Evolutionary conservation across 2,888 invertebrate genomes (phyloP).

Genomic region (Hyalella azteca): DNA sequence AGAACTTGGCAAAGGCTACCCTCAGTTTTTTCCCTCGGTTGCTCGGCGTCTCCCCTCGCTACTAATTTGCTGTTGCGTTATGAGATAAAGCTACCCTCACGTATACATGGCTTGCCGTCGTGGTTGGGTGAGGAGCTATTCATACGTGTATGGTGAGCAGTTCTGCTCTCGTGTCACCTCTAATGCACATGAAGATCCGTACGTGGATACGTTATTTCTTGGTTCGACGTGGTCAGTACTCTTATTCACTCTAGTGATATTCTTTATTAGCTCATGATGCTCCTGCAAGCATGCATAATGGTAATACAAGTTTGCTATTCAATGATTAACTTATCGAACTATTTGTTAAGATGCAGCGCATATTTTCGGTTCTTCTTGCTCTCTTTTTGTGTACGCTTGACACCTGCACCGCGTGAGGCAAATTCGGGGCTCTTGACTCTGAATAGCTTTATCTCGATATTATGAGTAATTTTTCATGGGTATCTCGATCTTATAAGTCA

Average conservation of each 20-base stretch:
- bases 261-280: too few relatives aligned
- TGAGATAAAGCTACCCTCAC: background rate
- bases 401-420: too few relatives aligned
- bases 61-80: background rate
- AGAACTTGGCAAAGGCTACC: background rate
- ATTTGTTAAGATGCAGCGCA: too few relatives aligned
- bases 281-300: too few relatives aligned
- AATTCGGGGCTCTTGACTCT: too few relatives aligned
- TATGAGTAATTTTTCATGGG: too few relatives aligned
- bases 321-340: too few relatives aligned
- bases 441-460: too few relatives aligned
- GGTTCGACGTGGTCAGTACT: background rate
- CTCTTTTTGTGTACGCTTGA: too few relatives aligned
- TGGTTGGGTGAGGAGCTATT: background rate
- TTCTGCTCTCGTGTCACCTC: background rate
- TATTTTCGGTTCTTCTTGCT: too few relatives aligned
- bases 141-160: background rate
- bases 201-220: background rate
- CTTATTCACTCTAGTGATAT: background rate
- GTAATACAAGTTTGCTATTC: too few relatives aligned
- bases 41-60: conserved; percentile 12
- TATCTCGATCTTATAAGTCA: too few relatives aligned
- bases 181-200: background rate
- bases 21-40: conserved; percentile 15
- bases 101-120: background rate